Percentiles rank a stretch among this genome's conserved stretches.
These are phyloP conservation scores for Sarcophaga bullata DNA, from an alignment of 1,140 invertebrate species.

Conservation along the genomic window DNA sequence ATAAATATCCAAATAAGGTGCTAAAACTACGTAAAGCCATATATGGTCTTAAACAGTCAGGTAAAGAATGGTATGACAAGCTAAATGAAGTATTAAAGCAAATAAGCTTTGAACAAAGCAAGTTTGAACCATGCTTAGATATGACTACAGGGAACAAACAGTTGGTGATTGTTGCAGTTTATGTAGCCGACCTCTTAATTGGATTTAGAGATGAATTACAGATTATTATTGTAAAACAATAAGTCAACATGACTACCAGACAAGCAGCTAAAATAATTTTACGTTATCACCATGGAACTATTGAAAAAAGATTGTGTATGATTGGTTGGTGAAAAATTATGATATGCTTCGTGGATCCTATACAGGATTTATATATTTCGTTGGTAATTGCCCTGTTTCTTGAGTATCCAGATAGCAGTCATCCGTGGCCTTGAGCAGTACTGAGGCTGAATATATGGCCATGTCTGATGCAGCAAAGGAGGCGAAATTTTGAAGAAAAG, in stretches of 20 bases:
- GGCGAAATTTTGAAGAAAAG: background rate
- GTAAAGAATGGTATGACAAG: background rate
- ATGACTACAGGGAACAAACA: background rate
- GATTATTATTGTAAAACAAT: background rate
- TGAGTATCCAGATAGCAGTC: conserved; percentile 60
- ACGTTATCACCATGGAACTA: conserved; percentile 41
- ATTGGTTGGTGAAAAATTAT: conserved; percentile 9
- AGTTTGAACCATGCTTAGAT: conserved; percentile 14
- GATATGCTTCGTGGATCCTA: conserved; percentile 46
- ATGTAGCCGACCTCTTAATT: conserved; percentile 43
- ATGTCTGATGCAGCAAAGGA: conserved; percentile 52
- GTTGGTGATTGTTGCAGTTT: background rate
- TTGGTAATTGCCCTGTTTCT: conserved; percentile 50
- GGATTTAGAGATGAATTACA: conserved; percentile 52
- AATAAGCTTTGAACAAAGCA: background rate
- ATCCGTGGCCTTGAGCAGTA: conserved; percentile 52
- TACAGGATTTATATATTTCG: conserved; percentile 55
- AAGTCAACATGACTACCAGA: conserved; percentile 42
- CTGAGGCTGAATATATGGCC: conserved; percentile 66
- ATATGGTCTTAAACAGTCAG: conserved; percentile 5
- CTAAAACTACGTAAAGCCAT: background rate
- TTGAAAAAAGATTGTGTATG: conserved; percentile 34
- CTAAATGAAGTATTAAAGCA: background rate
- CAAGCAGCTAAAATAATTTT: conserved; percentile 43
- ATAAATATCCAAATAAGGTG: background rate